phyloP scores from a whole-genome alignment of 1,140 invertebrate species.

The Gonatopus flavifemur region DNA sequence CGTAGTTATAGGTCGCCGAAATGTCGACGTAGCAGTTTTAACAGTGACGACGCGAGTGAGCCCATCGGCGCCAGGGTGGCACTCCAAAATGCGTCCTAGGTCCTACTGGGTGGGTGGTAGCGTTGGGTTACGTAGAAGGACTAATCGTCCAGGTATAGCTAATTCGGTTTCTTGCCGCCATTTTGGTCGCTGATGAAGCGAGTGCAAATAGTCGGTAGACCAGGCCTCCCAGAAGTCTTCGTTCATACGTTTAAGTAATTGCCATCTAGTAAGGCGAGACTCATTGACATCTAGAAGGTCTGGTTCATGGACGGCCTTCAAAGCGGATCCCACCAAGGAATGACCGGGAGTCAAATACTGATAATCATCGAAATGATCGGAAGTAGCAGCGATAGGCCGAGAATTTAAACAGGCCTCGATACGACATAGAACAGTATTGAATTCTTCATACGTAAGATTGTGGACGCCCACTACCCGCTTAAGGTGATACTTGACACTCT shows the following conservation, averaged over 20 bases:
- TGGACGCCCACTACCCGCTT: not conserved
- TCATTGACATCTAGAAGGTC: slow-evolving; percentile 7
- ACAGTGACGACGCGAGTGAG: not conserved
- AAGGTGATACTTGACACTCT: not conserved
- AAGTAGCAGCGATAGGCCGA: not conserved
- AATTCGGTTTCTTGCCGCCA: slow-evolving; percentile 10
- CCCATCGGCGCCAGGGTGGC: not conserved
- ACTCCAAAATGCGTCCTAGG: not conserved
- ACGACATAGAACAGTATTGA: not conserved
- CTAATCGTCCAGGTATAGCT: slow-evolving; percentile 13
- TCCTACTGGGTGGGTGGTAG: slow-evolving; percentile 8
- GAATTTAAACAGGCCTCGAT: too few relatives aligned
- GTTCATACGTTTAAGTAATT: too few relatives aligned
- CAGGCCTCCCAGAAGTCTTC: slow-evolving; percentile 1
- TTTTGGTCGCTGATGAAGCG: slow-evolving; percentile 21
- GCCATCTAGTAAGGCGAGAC: slow-evolving; percentile 10
- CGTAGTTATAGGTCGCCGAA: not conserved
- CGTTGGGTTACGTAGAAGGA: slow-evolving; percentile 22
- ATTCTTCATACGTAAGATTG: not conserved
- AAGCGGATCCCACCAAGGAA: slow-evolving; percentile 4
- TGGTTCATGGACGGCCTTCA: slow-evolving; percentile 8
- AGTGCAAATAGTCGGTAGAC: slow-evolving; percentile 17
- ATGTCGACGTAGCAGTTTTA: not conserved
- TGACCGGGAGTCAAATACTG: slow-evolving; percentile 5
- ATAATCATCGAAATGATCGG: not conserved